Percentiles rank a stretch among this genome's conserved stretches.
These are phyloP conservation scores for Tragelaphus imberbis DNA, from an alignment of 2,113 vertebrate genomes.

Conservation along the genomic window DNA sequence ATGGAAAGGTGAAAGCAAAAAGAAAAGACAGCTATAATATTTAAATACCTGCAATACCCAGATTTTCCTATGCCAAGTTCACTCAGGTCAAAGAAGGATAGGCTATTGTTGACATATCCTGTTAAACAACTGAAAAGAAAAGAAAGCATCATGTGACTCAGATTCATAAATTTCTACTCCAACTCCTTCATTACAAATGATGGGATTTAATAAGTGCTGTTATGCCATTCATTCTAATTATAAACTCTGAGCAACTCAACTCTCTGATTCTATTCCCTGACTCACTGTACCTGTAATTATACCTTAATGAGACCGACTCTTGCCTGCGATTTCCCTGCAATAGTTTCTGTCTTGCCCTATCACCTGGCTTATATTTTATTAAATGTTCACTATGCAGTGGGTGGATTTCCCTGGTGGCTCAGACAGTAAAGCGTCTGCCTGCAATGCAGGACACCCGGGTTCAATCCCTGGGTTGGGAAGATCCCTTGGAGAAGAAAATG, in stretches of 20 bases:
- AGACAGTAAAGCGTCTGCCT: rapidly evolving
- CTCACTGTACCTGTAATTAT: not conserved
- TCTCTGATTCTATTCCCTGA: not conserved
- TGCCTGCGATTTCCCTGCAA: not conserved
- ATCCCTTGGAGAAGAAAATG: not conserved
- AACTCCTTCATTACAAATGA: not conserved
- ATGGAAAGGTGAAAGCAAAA: not conserved
- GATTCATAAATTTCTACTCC: not conserved
- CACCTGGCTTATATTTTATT: not conserved
- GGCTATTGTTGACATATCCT: conserved; percentile 97
- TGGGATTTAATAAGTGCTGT: not conserved
- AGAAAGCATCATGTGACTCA: not conserved
- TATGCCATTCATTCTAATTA: not conserved
- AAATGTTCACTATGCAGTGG: not conserved
- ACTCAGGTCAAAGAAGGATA: conserved; percentile 93
- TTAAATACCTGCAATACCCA: conserved; percentile 88
- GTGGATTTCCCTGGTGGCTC: not conserved
- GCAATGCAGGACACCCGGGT: not conserved
- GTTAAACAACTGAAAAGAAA: conserved; percentile 86
- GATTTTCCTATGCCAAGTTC: conserved; percentile 84
- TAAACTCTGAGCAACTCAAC: not conserved
- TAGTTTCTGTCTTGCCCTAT: not conserved
- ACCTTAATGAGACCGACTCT: not conserved
- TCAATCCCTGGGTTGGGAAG: not conserved
- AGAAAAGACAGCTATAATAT: not conserved